A percentile compares a stretch with the other conserved stretches of the same genome.
Evolutionary conservation across 1,140 invertebrate species (phyloP).

Genomic region (Pantala flavescens): DNA sequence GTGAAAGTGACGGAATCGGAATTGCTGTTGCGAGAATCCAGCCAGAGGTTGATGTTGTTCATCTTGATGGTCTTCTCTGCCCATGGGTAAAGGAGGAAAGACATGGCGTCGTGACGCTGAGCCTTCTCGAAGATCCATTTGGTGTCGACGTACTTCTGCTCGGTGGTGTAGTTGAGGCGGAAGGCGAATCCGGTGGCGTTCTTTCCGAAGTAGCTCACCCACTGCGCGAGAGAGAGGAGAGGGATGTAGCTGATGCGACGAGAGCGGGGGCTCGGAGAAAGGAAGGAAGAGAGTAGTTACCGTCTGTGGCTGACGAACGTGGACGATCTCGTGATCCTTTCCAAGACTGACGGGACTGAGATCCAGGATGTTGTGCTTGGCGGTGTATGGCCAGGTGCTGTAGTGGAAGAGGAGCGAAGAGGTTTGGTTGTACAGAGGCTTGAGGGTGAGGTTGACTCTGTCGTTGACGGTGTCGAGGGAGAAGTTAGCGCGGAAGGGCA

Average conservation of each 20-base stretch:
- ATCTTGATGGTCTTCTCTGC: constrained; percentile 23
- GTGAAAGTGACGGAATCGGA: constrained; percentile 24
- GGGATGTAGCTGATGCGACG: neutral
- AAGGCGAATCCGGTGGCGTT: constrained; percentile 35
- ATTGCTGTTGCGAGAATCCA: constrained; percentile 25
- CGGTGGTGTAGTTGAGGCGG: constrained; percentile 38
- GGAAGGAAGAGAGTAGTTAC: constrained; percentile 18
- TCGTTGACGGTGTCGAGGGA: constrained; percentile 36
- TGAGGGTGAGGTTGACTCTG: constrained; percentile 35
- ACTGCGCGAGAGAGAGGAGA: neutral
- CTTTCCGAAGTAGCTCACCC: constrained; percentile 22
- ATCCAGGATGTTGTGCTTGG: constrained; percentile 41
- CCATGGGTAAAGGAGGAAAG: constrained; percentile 24
- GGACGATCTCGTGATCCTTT: constrained; percentile 31
- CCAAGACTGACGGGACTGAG: constrained; percentile 36
- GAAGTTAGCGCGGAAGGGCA: constrained; percentile 38
- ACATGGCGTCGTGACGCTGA: constrained; percentile 25
- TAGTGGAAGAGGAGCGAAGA: constrained; percentile 42
- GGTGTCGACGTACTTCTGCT: constrained; percentile 31
- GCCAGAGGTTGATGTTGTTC: constrained; percentile 22
- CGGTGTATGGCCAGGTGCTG: constrained; percentile 47
- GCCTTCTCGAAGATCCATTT: constrained; percentile 21
- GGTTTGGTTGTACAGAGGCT: constrained; percentile 36
- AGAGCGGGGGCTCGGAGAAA: too few species aligned
- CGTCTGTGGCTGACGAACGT: constrained; percentile 28